Evolutionary conservation across 2,888 invertebrate species (phyloP).

Genomic region (Hemithea aestivaria): DNA sequence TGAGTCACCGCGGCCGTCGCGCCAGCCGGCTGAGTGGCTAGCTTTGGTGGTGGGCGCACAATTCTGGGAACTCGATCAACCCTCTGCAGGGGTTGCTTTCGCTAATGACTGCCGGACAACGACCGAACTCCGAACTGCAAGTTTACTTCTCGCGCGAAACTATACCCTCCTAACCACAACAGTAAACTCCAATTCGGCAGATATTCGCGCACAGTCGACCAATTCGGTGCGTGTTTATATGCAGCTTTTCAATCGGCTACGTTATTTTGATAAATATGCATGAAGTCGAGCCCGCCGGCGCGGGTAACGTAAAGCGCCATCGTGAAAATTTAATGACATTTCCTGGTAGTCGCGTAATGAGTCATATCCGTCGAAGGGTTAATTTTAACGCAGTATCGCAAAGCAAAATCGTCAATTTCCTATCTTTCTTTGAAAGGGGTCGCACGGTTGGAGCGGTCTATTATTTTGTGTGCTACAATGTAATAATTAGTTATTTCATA

Average conservation of each 20-base stretch:
- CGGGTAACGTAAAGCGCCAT: constrained; percentile 72
- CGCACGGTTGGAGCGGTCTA: constrained; percentile 30
- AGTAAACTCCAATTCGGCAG: constrained; percentile 60
- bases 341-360: constrained; percentile 74
- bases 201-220: constrained; percentile 47
- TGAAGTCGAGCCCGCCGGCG: constrained; percentile 69
- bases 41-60: constrained; percentile 5
- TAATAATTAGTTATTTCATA: constrained; percentile 24
- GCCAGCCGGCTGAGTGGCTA: constrained; percentile 8
- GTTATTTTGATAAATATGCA: constrained; percentile 79
- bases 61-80: constrained; percentile 66
- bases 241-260: constrained; percentile 77
- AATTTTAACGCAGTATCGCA: constrained; percentile 67
- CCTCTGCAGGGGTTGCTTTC: constrained; percentile 63
- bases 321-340: constrained; percentile 77
- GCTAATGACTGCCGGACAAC: constrained; percentile 71
- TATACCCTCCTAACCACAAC: constrained; percentile 65
- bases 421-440: constrained; percentile 43
- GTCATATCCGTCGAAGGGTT: constrained; percentile 75
- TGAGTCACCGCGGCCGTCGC: constrained; percentile 64
- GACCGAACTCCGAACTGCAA: constrained; percentile 57
- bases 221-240: constrained; percentile 74
- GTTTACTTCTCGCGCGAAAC: constrained; percentile 52
- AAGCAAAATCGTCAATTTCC: constrained; percentile 59
- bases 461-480: constrained; percentile 30